Evolutionary conservation across 2,888 invertebrate species (phyloP).

Genomic region (Minunthozetes semirufus): DNA sequence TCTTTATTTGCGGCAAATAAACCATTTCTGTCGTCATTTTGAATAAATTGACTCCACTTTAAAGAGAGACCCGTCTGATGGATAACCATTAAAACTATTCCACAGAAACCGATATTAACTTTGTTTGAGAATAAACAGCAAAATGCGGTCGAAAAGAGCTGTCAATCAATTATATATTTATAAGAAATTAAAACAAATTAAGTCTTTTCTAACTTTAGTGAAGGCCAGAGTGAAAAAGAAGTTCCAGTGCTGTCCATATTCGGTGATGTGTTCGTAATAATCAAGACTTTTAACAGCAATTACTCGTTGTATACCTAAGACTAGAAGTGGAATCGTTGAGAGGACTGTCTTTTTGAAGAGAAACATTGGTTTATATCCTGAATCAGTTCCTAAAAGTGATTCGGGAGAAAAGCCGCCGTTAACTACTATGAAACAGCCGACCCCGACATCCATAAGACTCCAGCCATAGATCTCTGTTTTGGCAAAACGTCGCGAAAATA

Average conservation of each 20-base stretch:
- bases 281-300: slow-evolving; percentile 54
- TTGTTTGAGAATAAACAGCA: slow-evolving; percentile 55
- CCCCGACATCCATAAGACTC: slow-evolving; percentile 91
- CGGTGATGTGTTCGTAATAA: slow-evolving; percentile 80
- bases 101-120: slow-evolving; percentile 55
- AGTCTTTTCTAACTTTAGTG: slow-evolving; percentile 56
- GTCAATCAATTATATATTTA: not conserved
- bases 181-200: not conserved
- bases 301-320: slow-evolving; percentile 51
- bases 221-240: slow-evolving; percentile 89
- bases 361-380: not conserved
- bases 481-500: slow-evolving; percentile 74
- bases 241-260: slow-evolving; percentile 97
- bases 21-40: slow-evolving; percentile 56
- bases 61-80: slow-evolving; percentile 39
- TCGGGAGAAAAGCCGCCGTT: slow-evolving; percentile 63
- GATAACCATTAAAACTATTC: slow-evolving; percentile 51
- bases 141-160: slow-evolving; percentile 59
- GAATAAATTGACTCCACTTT: slow-evolving; percentile 65
- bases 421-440: slow-evolving; percentile 74
- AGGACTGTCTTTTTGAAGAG: slow-evolving; percentile 32
- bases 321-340: slow-evolving; percentile 46
- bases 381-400: slow-evolving; percentile 46
- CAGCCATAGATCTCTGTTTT: slow-evolving; percentile 81
- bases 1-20: slow-evolving; percentile 80